A percentile compares a stretch with the other conserved stretches of the same genome.
These are phyloP conservation scores for Tortrix viridana DNA, from an alignment of 2,888 invertebrate species.

Conservation along the genomic window DNA sequence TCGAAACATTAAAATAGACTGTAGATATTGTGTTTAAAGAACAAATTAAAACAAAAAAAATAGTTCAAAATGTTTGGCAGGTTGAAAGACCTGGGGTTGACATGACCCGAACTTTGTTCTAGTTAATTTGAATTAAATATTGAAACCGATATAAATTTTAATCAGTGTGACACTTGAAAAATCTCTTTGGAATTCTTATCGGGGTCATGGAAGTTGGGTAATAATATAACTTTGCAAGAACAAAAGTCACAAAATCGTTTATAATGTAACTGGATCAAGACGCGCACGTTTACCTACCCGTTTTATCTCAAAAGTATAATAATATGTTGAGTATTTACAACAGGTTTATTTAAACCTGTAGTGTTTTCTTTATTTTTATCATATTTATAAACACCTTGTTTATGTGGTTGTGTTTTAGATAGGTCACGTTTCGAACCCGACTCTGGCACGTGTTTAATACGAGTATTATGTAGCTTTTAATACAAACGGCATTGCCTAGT, in stretches of 20 bases:
- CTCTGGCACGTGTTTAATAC: slow-evolving; percentile 19
- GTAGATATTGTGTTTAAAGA: too few relatives aligned
- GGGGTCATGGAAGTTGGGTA: slow-evolving; percentile 1
- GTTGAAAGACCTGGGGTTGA: not conserved
- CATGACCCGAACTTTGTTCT: not conserved
- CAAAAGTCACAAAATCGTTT: not conserved
- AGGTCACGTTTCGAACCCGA: slow-evolving; percentile 31
- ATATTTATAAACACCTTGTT: slow-evolving; percentile 25
- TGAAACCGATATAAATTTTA: slow-evolving; percentile 1
- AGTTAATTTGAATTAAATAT: not conserved
- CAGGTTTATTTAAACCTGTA: too few relatives aligned
- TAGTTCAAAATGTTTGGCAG: not conserved
- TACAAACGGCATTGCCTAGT: not conserved
- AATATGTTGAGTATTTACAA: too few relatives aligned
- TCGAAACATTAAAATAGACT: too few relatives aligned
- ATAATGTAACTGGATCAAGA: slow-evolving; percentile 7
- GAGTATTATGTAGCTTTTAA: not conserved
- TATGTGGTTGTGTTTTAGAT: slow-evolving; percentile 24
- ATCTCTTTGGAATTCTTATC: slow-evolving; percentile 3
- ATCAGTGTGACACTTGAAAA: slow-evolving; percentile 10
- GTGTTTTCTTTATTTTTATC: slow-evolving; percentile 25
- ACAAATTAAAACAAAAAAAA: not conserved
- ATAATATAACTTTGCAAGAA: not conserved
- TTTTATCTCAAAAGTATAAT: too few relatives aligned
- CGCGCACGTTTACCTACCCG: not conserved